Evolutionary conservation across 2,797 vertebrate genomes (phyloP).

Genomic region (Chaetophractus vellerosus): DNA sequence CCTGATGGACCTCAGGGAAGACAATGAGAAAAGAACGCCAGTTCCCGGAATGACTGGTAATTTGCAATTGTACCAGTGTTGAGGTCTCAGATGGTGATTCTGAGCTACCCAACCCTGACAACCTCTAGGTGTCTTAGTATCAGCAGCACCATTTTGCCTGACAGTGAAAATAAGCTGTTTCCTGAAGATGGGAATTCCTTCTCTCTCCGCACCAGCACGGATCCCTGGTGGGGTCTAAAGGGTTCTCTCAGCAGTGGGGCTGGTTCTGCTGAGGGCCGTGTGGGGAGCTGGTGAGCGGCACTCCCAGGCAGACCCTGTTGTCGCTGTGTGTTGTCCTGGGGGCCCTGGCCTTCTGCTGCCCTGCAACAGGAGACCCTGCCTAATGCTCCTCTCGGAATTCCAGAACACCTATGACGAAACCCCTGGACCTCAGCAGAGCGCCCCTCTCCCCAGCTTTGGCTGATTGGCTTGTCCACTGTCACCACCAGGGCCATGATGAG

Average conservation of each 20-base stretch:
- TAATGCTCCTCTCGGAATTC: background rate
- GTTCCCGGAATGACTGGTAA: fast-evolving
- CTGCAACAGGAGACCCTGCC: background rate
- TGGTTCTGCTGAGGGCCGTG: background rate
- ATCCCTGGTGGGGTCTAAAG: background rate
- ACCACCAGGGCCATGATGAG: no score
- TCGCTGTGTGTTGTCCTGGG: background rate
- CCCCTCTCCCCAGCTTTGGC: background rate
- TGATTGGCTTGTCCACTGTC: background rate
- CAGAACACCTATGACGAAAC: background rate
- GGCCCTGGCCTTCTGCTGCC: background rate
- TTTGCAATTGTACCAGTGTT: background rate
- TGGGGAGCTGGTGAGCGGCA: background rate
- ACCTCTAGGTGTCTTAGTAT: background rate
- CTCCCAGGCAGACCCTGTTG: no score
- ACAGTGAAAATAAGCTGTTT: background rate
- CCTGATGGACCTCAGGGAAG: background rate
- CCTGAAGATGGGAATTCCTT: background rate
- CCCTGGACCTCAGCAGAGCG: background rate
- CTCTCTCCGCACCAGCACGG: background rate
- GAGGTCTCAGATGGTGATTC: background rate
- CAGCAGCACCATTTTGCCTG: background rate
- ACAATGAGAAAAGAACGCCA: background rate
- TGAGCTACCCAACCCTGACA: background rate
- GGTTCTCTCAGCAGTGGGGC: background rate